Conservation (phyloP, 2,797 vertebrate genomes). For the Cetoscarus ocellatus region DNA sequence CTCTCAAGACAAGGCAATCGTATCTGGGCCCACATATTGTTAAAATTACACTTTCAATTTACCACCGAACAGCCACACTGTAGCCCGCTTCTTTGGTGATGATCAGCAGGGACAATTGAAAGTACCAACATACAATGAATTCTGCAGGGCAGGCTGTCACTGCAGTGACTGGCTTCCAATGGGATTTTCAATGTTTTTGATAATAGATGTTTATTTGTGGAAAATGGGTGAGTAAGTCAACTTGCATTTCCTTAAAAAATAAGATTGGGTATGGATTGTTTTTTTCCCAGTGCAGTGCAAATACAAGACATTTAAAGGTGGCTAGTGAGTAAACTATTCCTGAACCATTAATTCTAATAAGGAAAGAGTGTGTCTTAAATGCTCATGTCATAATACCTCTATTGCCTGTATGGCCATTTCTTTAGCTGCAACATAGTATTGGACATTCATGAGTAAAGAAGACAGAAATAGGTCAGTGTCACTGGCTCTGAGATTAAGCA, state of each 20-base stretch:
- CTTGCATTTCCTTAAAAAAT: background rate
- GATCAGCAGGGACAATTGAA: constrained; percentile 78
- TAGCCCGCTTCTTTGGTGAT: constrained; percentile 70
- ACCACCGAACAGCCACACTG: constrained; percentile 52
- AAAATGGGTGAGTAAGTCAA: constrained; percentile 21
- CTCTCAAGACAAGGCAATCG: constrained; percentile 77
- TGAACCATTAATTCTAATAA: no score
- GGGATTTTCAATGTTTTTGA: constrained; percentile 17
- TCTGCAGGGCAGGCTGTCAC: constrained; percentile 46
- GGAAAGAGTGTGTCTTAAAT: no score
- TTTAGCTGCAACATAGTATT: no score
- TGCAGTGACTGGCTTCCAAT: constrained; percentile 43
- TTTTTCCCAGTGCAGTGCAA: no score
- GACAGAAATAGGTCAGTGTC: no score
- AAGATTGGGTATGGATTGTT: no score
- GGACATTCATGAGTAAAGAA: no score
- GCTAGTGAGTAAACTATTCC: no score
- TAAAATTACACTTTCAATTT: constrained; percentile 87
- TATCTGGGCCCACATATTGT: constrained; percentile 78
- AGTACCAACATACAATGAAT: constrained; percentile 62
- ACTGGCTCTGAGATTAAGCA: no score
- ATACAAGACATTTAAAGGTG: no score
- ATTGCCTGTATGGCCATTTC: no score
- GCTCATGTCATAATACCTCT: no score
- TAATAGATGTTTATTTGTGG: constrained; percentile 16